A percentile compares a stretch with the other conserved stretches of the same genome.
phyloP scores from a whole-genome alignment of 2,888 invertebrate genomes.

The Brachypterus glaber region DNA sequence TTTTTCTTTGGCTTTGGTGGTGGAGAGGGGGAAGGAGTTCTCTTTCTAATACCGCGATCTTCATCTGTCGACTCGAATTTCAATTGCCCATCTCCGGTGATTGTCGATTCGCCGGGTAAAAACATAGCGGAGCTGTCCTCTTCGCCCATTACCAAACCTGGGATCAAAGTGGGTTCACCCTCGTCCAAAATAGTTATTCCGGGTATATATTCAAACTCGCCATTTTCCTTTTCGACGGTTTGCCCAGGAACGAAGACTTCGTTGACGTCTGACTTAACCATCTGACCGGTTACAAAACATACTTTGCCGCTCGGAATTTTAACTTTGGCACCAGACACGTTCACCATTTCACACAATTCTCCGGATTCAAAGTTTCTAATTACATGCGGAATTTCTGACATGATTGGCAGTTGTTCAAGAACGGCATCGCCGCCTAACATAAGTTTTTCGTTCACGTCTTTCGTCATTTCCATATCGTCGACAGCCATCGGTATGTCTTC shows the following conservation, averaged over 20 bases:
- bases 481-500: slow-evolving; percentile 42
- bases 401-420: slow-evolving; percentile 48
- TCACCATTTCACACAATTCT: slow-evolving; percentile 48
- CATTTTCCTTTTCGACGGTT: slow-evolving; percentile 60
- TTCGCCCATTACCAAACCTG: slow-evolving; percentile 62
- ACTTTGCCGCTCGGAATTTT: slow-evolving; percentile 48
- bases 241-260: slow-evolving; percentile 53
- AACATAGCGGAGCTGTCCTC: slow-evolving; percentile 39
- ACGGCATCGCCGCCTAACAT: slow-evolving; percentile 44
- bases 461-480: slow-evolving; percentile 50
- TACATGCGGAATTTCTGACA: slow-evolving; percentile 53
- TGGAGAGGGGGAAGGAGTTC: slow-evolving; percentile 23
- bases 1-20: slow-evolving; percentile 24
- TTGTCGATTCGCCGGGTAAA: slow-evolving; percentile 36
- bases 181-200: slow-evolving; percentile 68
- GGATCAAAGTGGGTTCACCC: slow-evolving; percentile 66
- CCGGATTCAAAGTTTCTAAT: slow-evolving; percentile 52
- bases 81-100: slow-evolving; percentile 35
- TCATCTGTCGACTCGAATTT: slow-evolving; percentile 35
- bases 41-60: slow-evolving; percentile 22
- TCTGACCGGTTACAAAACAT: slow-evolving; percentile 70
- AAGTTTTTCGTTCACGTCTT: slow-evolving; percentile 51
- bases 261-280: slow-evolving; percentile 51
- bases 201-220: slow-evolving; percentile 65
- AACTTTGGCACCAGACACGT: slow-evolving; percentile 51